These are phyloP conservation scores for Otolemur crassicaudatus DNA, from an alignment of 2,797 vertebrate species.

Conservation along the genomic window DNA sequence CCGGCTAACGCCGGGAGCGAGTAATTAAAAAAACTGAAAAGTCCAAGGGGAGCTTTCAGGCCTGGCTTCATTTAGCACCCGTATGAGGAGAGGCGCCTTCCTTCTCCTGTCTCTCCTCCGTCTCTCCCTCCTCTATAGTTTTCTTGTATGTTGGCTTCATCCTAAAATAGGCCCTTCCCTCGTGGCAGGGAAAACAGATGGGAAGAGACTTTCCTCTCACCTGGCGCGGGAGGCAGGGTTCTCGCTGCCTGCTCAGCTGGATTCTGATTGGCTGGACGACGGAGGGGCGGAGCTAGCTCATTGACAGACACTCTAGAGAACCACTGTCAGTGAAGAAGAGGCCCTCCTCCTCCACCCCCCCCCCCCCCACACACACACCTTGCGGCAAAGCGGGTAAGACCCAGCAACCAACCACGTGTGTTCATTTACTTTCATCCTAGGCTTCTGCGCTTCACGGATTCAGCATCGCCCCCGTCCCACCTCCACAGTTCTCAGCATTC, in stretches of 20 bases:
- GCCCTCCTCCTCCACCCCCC: background rate
- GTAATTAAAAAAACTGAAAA: background rate
- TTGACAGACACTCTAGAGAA: background rate
- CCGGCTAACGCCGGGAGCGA: background rate
- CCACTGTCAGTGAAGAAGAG: too few relatives aligned
- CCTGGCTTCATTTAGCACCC: background rate
- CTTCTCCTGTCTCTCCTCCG: fast-evolving
- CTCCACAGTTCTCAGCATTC: background rate
- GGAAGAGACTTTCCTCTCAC: background rate
- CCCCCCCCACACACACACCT: too few relatives aligned
- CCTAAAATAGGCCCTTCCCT: background rate
- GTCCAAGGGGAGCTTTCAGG: background rate
- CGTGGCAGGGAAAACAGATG: background rate
- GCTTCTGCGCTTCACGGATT: too few relatives aligned
- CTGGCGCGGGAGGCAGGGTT: background rate
- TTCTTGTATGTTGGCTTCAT: background rate
- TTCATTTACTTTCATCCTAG: background rate
- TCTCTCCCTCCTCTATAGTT: background rate
- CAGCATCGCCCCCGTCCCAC: background rate
- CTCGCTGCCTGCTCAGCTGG: background rate
- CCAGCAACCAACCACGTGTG: fast-evolving
- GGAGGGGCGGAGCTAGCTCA: background rate
- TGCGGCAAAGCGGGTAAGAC: too few relatives aligned
- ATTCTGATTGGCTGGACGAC: background rate
- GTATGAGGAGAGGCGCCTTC: fast-evolving